Evolutionary conservation across 2,113 vertebrate genomes (phyloP).

Genomic region (Alces alces): DNA sequence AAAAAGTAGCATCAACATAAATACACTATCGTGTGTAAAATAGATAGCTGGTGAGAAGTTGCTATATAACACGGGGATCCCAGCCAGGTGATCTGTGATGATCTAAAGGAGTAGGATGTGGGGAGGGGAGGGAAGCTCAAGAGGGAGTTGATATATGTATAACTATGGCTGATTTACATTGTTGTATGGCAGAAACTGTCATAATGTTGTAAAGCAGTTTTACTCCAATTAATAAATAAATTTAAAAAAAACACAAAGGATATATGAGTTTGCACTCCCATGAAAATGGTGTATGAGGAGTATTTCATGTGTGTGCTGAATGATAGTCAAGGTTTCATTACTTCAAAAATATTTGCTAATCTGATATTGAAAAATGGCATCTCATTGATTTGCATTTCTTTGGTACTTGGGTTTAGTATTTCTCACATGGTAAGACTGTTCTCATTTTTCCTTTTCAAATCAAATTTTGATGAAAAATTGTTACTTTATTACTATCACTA

Average conservation of each 20-base stretch:
- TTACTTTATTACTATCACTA: neutral
- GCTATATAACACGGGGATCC: neutral
- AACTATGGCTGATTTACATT: neutral
- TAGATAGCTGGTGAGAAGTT: neutral
- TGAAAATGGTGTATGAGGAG: neutral
- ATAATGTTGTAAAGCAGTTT: neutral
- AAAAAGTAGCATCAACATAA: neutral
- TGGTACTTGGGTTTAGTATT: neutral
- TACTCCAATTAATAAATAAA: neutral
- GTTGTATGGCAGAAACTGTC: neutral
- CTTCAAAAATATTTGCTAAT: neutral
- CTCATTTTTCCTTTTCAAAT: neutral
- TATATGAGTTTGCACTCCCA: neutral
- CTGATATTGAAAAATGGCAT: neutral
- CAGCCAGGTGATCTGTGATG: neutral
- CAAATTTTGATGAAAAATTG: conserved; percentile 17
- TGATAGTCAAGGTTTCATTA: neutral
- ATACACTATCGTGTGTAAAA: neutral
- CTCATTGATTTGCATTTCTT: neutral
- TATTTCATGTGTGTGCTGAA: neutral
- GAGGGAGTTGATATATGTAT: neutral
- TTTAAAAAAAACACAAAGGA: neutral
- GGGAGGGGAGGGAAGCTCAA: neutral
- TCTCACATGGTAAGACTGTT: neutral
- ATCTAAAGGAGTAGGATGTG: neutral